phyloP scores from a whole-genome alignment of 2,113 vertebrate genomes.

The Ondatra zibethicus region DNA sequence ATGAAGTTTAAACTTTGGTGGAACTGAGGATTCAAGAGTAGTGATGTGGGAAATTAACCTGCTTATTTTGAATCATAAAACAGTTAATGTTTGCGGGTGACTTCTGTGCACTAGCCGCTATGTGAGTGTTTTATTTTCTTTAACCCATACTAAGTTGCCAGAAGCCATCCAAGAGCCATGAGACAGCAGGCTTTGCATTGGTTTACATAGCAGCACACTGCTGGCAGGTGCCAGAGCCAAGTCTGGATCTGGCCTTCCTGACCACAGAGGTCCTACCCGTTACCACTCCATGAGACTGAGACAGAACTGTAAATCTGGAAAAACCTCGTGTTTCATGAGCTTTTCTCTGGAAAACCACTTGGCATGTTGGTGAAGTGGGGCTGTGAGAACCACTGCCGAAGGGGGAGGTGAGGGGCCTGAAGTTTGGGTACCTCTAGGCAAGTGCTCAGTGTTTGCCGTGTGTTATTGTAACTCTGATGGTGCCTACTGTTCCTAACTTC shows the following conservation, averaged over 20 bases:
- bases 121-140: background rate
- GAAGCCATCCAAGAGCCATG: background rate
- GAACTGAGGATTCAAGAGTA: background rate
- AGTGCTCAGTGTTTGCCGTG: background rate
- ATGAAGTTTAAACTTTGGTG: background rate
- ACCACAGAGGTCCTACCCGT: background rate
- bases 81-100: background rate
- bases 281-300: fast-evolving
- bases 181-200: background rate
- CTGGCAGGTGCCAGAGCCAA: background rate
- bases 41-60: background rate
- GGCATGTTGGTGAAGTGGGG: too few species aligned
- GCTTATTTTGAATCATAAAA: background rate
- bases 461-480: background rate
- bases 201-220: background rate
- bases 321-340: background rate
- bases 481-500: background rate
- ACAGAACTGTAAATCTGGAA: background rate
- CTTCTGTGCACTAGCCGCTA: background rate
- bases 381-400: background rate
- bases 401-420: background rate
- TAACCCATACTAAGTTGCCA: background rate
- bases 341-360: background rate
- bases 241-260: background rate
- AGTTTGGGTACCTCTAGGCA: background rate